phyloP scores from a whole-genome alignment of 2,113 vertebrate genomes.

The Limanda limanda region DNA sequence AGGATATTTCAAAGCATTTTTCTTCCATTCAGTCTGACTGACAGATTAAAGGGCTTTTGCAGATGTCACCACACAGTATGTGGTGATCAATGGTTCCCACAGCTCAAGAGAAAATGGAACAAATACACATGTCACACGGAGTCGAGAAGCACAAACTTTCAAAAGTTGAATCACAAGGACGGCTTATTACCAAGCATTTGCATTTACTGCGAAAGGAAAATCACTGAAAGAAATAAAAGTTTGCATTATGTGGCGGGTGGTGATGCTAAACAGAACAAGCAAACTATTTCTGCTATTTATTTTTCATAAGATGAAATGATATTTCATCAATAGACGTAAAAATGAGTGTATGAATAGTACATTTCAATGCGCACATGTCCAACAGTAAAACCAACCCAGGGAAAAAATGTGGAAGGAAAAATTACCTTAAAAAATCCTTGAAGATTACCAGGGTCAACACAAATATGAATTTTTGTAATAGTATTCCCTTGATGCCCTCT shows the following conservation, averaged over 20 bases:
- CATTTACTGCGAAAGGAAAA: neutral
- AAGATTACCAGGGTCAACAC: constrained; percentile 22
- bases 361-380: neutral
- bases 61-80: neutral
- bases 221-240: neutral
- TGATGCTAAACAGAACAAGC: neutral
- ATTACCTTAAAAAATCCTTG: neutral
- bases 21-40: neutral
- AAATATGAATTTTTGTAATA: neutral
- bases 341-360: neutral
- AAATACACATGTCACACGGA: neutral
- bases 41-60: neutral
- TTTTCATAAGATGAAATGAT: neutral
- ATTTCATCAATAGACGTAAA: neutral
- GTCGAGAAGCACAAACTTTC: neutral
- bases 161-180: neutral
- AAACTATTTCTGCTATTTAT: neutral
- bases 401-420: neutral
- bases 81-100: neutral
- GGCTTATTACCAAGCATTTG: neutral
- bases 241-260: neutral
- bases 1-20: neutral
- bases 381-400: neutral
- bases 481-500: neutral
- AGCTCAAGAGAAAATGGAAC: neutral